Evolutionary conservation across 2,113 vertebrate species (phyloP), one percentile per base, ranked within the genome.

Genomic region (Anser cygnoides): DNA sequence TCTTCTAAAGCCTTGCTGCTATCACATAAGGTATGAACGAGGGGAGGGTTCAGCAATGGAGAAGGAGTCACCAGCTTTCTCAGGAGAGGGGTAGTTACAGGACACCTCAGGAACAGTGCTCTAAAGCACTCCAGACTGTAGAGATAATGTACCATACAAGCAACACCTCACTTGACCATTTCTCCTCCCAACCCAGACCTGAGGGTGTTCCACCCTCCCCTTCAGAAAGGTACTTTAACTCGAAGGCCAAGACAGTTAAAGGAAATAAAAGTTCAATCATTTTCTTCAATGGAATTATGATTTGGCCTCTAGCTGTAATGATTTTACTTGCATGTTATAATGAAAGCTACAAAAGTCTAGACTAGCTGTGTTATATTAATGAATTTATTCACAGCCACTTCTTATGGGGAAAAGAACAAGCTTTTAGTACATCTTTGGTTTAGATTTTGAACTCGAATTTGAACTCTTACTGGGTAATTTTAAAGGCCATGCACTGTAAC

Each of bases 21-120:
- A 25, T 39, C 3, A 0, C 3, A 33, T 4, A 3, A 66, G 3
- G 23, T 12, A 29, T 2, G 8, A 71, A 44, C 1, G 1, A 37
- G 23, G 14, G 13, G 14, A 72, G 25, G 5, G 25, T 2, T 16
- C 9, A 46, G 10, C 22, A 73, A 73, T 1, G 13, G 41, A 57
- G 26, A 57, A 78, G n/a, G 39, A 72, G 15, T 13, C 31, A 14
- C 12, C 11, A 41, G 28, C 7, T 76, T 82, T 55, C 71, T 33
- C 49, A 31, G 33, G 43, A 68, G 28, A 43, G 12, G 18, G 7
- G 39, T 29, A 39, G 16, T n/a, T 52, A 72, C 39, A 31, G 49
- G 2, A 31, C 21, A 57, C 8, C 70, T 75, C 9, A 79, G 63
- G 44, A 68, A 72, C 37, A 67, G 33, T 7, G 21, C 39, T 79